Percentiles rank a stretch among this genome's conserved stretches.
These are phyloP conservation scores for Exocentrus adspersus DNA, from an alignment of 2,888 invertebrate genomes.

Conservation along the genomic window DNA sequence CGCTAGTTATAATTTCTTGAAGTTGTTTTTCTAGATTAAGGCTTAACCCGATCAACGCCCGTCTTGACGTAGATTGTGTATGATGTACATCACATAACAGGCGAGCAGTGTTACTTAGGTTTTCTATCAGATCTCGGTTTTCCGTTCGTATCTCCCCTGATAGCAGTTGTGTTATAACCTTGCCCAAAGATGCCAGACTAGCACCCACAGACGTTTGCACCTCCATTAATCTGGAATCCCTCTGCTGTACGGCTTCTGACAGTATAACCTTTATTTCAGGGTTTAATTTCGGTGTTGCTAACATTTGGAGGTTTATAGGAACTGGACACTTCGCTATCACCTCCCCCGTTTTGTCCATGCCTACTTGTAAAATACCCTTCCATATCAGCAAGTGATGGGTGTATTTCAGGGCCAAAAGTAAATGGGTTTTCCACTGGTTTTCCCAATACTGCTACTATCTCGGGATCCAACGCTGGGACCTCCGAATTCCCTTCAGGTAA, in stretches of 20 bases:
- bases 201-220: slow-evolving; percentile 9
- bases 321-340: background rate
- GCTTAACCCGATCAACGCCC: slow-evolving; percentile 11
- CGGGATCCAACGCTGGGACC: background rate
- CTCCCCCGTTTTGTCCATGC: slow-evolving; percentile 3
- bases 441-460: background rate
- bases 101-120: background rate
- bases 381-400: slow-evolving; percentile 8
- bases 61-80: slow-evolving; percentile 8
- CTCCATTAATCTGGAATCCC: slow-evolving; percentile 3
- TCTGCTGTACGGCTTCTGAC: background rate
- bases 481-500: background rate
- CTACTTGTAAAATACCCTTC: slow-evolving; percentile 2
- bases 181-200: slow-evolving; percentile 4
- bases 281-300: slow-evolving; percentile 15
- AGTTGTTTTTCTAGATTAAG: slow-evolving; percentile 4
- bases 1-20: slow-evolving; percentile 1
- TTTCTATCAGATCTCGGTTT: background rate
- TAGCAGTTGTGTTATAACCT: slow-evolving; percentile 4
- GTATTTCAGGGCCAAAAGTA: slow-evolving; percentile 4
- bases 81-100: slow-evolving; percentile 9
- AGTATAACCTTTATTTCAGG: slow-evolving; percentile 11
- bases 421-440: background rate
- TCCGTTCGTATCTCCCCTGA: background rate
- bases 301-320: background rate